Evolutionary conservation across 2,888 invertebrate genomes (phyloP), one percentile per base, ranked within the genome.

Genomic region (Volucella zonaria): DNA sequence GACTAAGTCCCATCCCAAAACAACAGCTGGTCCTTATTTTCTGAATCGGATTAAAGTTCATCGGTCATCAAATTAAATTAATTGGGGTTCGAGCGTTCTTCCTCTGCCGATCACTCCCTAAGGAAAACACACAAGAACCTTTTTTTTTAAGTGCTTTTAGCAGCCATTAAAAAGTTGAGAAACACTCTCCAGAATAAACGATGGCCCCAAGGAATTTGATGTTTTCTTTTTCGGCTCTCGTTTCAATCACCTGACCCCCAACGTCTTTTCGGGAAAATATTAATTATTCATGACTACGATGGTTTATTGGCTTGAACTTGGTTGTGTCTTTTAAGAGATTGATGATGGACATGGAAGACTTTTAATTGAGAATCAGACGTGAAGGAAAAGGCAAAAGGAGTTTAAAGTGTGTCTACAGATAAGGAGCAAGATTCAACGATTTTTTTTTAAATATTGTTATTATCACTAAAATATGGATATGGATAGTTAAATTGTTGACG

Each of bases 91-190:
- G 45, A 62, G 75, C 43, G 71, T 14, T 14, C 59, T 9, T 45
- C 51, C 4, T 14, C 38, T 12, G 47, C 10, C 9, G 1, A 23
- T 14, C 38, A 45, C 40, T n/a, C 45, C 15, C 18, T 23, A 71
- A 49, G 49, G 12, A 68, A 74, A 51, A 70, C 45, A 73, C 45
- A 75, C 40, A 71, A 31, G 54, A 70, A 80, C 75, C 83, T 71
- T 78, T 85, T n/a, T 80, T 81, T 85, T 76, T 73, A 85, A 85
- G 83, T 85, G 83, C 83, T 81, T 81, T 85, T 81, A 81, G 81
- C 71, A 76, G 83, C 83, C 83, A 85, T 85, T 85, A 85, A 85
- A 82, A 83, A 81, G 67, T 77, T 82, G 61, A 66, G 64, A 51
- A 70, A 81, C 76, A 76, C 76, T 56, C 66, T 64, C 58, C 12